phyloP scores from a whole-genome alignment of 2,888 invertebrate genomes.

The Drosophila ochracea region DNA sequence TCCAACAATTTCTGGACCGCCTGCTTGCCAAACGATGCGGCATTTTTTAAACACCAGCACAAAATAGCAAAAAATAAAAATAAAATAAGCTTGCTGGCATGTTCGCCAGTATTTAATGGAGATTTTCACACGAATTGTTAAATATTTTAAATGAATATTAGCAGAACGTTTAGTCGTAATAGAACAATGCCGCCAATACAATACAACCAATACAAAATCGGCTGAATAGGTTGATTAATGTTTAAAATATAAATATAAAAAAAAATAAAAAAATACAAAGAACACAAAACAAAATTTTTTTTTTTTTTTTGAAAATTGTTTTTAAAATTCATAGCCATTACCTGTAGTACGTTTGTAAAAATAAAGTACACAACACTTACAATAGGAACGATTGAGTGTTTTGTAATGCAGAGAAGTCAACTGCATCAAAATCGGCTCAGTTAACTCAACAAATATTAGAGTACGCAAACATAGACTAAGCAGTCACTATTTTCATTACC shows the following conservation, averaged over 20 bases:
- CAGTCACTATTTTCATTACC: not conserved
- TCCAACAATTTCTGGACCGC: not conserved
- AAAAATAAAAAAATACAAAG: not conserved
- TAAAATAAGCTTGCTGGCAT: not conserved
- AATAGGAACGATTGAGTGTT: not conserved
- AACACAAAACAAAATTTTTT: not conserved
- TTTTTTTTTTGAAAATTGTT: not conserved
- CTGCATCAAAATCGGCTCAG: not conserved
- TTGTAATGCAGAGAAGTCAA: not conserved
- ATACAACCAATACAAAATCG: not conserved
- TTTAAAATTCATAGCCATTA: not conserved
- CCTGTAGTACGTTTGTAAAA: not conserved
- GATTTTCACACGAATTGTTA: too few relatives aligned
- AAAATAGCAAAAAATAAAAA: not conserved
- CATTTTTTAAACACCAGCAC: conserved; percentile 10
- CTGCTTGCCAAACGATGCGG: conserved; percentile 8
- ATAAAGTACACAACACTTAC: too few relatives aligned
- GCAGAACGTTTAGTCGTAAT: not conserved
- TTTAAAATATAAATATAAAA: too few relatives aligned
- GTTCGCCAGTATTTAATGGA: not conserved
- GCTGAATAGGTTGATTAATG: too few relatives aligned
- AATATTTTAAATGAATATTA: not conserved
- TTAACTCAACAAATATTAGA: not conserved
- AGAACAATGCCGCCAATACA: not conserved
- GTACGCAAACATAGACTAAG: not conserved